These are phyloP conservation scores for human DNA, from an alignment of 2,113 vertebrate genomes.

Conservation along the genomic window GRCh38 chr17:17569501-17570000, in stretches of 20 bases:
- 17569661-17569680: not conserved
- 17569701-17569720: not conserved
- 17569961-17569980: accelerated
- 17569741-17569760: not conserved
- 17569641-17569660: not conserved
- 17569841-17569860: not conserved
- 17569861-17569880: not conserved
- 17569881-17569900: not conserved
- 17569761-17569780: not conserved
- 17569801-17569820: not conserved
- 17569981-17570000: not conserved
- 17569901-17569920: not conserved
- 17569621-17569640: not conserved
- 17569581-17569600: not conserved
- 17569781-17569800: not conserved
- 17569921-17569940: not conserved
- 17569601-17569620: not conserved
- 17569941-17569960: not conserved
- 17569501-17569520: not conserved
- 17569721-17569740: not conserved
- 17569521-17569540: not conserved
- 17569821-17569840: not conserved
- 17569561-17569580: not conserved
- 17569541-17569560: not conserved
- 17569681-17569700: not conserved